Evolutionary conservation across 2,888 invertebrate species (phyloP), one percentile per base, ranked within the genome.

Genomic region (Cacoxenus indagator): DNA sequence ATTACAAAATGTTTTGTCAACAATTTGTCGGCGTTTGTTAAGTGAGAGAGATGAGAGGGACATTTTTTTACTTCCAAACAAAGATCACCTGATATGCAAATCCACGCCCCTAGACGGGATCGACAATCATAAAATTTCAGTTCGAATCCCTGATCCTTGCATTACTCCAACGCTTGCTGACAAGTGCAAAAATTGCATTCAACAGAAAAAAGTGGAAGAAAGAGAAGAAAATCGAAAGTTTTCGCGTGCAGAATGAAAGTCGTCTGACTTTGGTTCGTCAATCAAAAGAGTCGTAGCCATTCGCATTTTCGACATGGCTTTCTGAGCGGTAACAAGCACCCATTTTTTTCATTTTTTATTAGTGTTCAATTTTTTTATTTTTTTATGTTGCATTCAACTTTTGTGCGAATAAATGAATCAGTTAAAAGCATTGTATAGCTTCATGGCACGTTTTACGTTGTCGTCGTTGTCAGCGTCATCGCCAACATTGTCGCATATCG

Each of bases 1-100:
- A 82, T 81, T 82, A 81, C 78, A 81, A 62, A 81, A 80, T 80
- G 83, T 75, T 80, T 81, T 81, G 81, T 82, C 83, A 81, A 82
- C 81, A 81, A 82, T 81, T 81, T 82, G 83, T 81, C 81, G 70
- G 72, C 82, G 81, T 82, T 72, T 69, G n/a, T n/a, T n/a, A n/a
- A n/a, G n/a, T n/a, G n/a, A n/a, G n/a, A n/a, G n/a, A n/a, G n/a
- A n/a, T 26, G 29, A 17, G 43, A 11, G 29, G 43, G 43, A 24
- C 4, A 6, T 17, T 22, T 14, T 45, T 62, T 62, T 45, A 43
- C 14, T 55, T 14, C 8, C 55, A 29, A 31, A 29, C 31, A 19
- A 17, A 59, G 29, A 59, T 59, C 31, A 31, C 9, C 37, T 19
- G 59, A 59, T 59, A 59, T 59, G 59, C 59, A 37, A 59, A 59